A percentile compares a stretch with the other conserved stretches of the same genome.
These are phyloP conservation scores for Synaphobranchus kaupii DNA, from an alignment of 2,797 vertebrate genomes.

Conservation along the genomic window DNA sequence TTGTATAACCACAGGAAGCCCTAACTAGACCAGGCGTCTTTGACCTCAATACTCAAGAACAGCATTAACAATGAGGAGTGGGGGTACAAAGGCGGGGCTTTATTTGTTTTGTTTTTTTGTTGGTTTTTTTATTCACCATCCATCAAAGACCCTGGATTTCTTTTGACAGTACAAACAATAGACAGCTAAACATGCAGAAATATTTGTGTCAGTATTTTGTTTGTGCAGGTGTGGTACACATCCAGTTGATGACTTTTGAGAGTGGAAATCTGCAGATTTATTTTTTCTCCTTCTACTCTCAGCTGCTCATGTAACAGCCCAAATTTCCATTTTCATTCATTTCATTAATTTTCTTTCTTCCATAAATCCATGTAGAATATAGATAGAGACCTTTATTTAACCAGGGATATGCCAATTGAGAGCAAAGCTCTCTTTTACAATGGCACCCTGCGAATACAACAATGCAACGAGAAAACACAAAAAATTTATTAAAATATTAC, in stretches of 20 bases:
- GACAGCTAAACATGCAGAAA: not conserved
- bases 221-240: not conserved
- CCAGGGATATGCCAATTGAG: too few species aligned
- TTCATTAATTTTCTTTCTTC: not conserved
- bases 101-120: not conserved
- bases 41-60: constrained; percentile 56
- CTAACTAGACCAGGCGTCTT: constrained; percentile 58
- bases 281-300: not conserved
- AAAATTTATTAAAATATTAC: too few species aligned
- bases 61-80: constrained; percentile 1
- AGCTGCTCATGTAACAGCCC: not conserved
- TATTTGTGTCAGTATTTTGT: not conserved
- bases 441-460: too few species aligned
- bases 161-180: not conserved
- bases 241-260: not conserved
- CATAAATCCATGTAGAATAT: not conserved
- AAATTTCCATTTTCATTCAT: not conserved
- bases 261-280: not conserved
- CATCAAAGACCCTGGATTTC: not conserved
- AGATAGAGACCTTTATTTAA: too few species aligned
- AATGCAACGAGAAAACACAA: too few species aligned
- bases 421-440: too few species aligned
- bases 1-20: constrained; percentile 67
- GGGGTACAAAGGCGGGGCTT: not conserved
- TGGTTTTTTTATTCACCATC: not conserved